phyloP scores from a whole-genome alignment of 2,888 invertebrate genomes.

The Yponomeuta evonymella region DNA sequence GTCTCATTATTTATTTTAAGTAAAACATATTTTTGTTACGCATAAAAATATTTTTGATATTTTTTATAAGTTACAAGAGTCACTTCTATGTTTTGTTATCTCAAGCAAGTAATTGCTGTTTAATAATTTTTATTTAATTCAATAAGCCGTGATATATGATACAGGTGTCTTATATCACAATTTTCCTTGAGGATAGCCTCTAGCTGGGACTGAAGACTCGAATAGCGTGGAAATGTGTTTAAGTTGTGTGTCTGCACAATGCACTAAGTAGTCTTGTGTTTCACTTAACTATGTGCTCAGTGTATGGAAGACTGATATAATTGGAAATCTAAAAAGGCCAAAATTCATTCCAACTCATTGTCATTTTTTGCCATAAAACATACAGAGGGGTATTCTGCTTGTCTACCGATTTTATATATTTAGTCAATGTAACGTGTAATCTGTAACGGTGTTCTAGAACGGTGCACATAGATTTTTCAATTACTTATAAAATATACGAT shows the following conservation, averaged over 20 bases:
- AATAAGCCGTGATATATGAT: not conserved
- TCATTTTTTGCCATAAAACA: not conserved
- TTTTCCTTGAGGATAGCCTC: not conserved
- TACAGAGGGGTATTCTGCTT: not conserved
- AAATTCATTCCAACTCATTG: constrained; percentile 3
- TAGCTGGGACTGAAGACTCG: constrained; percentile 8
- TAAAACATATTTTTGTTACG: not conserved
- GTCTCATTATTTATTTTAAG: not conserved
- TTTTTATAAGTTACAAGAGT: not conserved
- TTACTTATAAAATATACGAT: constrained; percentile 7
- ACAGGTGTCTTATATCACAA: not conserved
- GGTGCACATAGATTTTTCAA: constrained; percentile 18
- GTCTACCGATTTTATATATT: not conserved
- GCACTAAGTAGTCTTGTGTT: not conserved
- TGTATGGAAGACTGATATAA: constrained; percentile 68
- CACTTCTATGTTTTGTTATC: not conserved
- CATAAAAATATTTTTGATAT: not conserved
- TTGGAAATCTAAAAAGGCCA: constrained; percentile 9
- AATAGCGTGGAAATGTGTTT: not conserved
- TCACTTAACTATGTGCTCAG: constrained; percentile 45
- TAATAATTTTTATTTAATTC: not conserved
- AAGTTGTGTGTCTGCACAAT: constrained; percentile 6
- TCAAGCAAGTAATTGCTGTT: not conserved
- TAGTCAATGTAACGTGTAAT: not conserved
- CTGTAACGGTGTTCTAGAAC: not conserved